phyloP scores from a whole-genome alignment of 2,888 invertebrate species.

The Adineta ricciae region DNA sequence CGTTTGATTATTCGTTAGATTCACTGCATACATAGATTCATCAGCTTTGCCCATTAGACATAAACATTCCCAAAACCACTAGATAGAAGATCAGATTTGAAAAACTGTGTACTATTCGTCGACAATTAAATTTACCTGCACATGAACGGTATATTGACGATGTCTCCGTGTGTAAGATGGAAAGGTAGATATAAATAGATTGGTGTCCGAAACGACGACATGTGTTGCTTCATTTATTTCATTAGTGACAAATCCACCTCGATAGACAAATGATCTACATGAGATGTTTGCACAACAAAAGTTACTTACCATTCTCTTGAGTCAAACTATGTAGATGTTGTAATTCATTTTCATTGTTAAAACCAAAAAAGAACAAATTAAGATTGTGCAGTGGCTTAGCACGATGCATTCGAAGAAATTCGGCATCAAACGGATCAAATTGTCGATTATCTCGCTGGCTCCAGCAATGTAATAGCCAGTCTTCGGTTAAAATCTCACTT shows the following conservation, averaged over 20 bases:
- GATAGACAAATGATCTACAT: not conserved
- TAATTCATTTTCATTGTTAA: constrained; percentile 55
- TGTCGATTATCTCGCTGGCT: constrained; percentile 57
- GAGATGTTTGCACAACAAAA: not conserved
- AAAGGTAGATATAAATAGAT: not conserved
- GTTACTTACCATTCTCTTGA: not conserved
- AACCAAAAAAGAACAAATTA: constrained; percentile 74
- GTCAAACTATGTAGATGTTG: constrained; percentile 40
- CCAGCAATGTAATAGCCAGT: constrained; percentile 83
- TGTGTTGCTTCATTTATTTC: constrained; percentile 37
- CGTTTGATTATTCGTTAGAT: constrained; percentile 23
- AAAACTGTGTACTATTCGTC: not conserved
- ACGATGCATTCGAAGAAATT: constrained; percentile 44
- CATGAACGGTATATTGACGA: not conserved
- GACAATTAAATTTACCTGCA: not conserved
- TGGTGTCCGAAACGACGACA: constrained; percentile 45
- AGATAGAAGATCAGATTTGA: constrained; percentile 36
- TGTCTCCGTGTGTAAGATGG: not conserved
- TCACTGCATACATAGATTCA: constrained; percentile 74
- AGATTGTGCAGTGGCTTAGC: constrained; percentile 29
- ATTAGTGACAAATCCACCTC: not conserved
- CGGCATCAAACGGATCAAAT: constrained; percentile 63
- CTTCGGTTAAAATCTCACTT: constrained; percentile 68
- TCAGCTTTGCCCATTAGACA: constrained; percentile 86
- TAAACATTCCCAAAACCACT: constrained; percentile 97